Conservation (phyloP, 2,797 vertebrate genomes). For the Nothura maculosa region DNA sequence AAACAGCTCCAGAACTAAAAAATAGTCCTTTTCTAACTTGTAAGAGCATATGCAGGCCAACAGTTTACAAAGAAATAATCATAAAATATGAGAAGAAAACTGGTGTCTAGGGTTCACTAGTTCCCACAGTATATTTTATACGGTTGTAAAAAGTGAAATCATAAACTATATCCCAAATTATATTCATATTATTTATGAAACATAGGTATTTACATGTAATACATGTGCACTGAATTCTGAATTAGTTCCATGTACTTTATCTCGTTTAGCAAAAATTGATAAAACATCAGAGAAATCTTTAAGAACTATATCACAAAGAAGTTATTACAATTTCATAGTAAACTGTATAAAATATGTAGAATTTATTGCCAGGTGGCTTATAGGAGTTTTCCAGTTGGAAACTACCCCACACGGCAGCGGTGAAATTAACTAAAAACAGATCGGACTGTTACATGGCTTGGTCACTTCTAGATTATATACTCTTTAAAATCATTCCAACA, state of each 20-base stretch:
- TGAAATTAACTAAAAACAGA: not conserved
- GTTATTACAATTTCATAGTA: not conserved
- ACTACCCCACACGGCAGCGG: not conserved
- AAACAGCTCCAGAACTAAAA: not conserved
- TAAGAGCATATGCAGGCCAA: not conserved
- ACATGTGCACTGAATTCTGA: not conserved
- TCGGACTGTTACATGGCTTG: not conserved
- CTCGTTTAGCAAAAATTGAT: not conserved
- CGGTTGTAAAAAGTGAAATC: not conserved
- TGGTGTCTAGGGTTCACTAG: not conserved
- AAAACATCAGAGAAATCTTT: not conserved
- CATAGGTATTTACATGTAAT: not conserved
- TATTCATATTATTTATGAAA: not conserved
- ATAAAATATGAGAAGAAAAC: not conserved
- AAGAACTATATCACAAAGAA: not conserved
- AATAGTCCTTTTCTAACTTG: not conserved
- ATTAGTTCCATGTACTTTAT: not conserved
- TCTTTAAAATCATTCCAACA: not conserved
- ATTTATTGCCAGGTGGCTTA: not conserved
- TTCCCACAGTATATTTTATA: not conserved
- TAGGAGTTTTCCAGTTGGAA: not conserved
- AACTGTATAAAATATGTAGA: not conserved
- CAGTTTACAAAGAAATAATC: not conserved
- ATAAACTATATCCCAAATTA: not conserved
- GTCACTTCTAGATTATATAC: not conserved